Conservation (phyloP, 2,797 vertebrate species). For the Catamblyrhynchus diadema region DNA sequence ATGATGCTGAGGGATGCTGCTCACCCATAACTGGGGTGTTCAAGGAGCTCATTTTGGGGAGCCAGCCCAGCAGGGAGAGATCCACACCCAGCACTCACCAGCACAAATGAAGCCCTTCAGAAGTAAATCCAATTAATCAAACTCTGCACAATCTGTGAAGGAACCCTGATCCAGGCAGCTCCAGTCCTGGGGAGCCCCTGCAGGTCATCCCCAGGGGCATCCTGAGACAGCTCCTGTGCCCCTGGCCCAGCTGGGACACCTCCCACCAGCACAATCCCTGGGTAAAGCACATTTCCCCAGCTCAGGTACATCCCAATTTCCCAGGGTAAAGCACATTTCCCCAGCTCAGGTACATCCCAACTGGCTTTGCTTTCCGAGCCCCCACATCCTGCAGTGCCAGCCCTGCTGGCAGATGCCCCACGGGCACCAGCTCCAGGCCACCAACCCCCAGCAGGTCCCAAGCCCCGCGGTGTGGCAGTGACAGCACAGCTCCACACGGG, state of each 20-base stretch:
- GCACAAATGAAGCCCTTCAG: background rate
- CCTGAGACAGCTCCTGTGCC: background rate
- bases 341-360: accelerated
- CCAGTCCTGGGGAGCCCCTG: background rate
- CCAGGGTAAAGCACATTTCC: accelerated
- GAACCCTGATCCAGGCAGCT: accelerated
- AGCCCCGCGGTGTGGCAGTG: accelerated
- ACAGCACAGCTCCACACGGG: background rate
- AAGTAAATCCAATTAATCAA: background rate
- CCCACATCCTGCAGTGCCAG: accelerated
- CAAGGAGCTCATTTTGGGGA: background rate
- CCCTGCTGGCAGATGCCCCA: accelerated
- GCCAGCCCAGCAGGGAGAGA: background rate
- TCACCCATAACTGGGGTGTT: background rate
- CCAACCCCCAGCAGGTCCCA: accelerated
- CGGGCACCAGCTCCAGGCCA: background rate
- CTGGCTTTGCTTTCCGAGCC: background rate
- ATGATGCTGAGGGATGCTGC: background rate
- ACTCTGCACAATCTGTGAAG: background rate
- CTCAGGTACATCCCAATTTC: accelerated
- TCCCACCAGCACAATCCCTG: accelerated
- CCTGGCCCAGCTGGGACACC: accelerated
- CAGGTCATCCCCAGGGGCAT: accelerated
- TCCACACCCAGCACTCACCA: background rate
- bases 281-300: accelerated